Base-by-base conservation (phyloP, 2,113 vertebrate genomes). In the Misgurnus mizolepis region DNA sequence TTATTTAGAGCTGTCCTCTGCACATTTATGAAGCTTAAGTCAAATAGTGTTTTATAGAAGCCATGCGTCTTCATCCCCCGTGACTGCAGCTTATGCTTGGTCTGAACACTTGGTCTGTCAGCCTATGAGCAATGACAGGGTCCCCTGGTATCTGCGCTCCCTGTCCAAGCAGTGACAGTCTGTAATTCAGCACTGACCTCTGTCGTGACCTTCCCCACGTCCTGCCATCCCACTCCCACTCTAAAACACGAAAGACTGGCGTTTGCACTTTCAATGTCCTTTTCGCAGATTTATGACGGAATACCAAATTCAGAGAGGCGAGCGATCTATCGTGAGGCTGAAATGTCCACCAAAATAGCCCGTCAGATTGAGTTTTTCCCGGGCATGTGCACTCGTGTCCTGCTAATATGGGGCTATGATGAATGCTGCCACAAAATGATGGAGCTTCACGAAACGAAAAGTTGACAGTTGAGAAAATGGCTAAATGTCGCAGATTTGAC, bases 391-490 rank as follows among this genome's bases (percentile, higher is more conserved):
- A 73, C 77, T 66, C 14, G 56, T 67, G 70, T 70, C 79, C 76
- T 64, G 71, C 45, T 73, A 67, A 58, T 73, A 62, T 34, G 69
- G 18, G 76, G 34, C 72, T 40, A 50, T 79, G 79, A 81, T 78
- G 64, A 83, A 85, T 81, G 72, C 75, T 62, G n/a, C 47, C 50
- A 65, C 5, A 56, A 76, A 34, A 84, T 81, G 83, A 85, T 87
- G 66, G 84, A 88, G 87, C 76, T 73, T 45, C 79, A 69, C 81
- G 80, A 86, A 80, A 84, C 81, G 83, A 85, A 1, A 75, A 67
- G 82, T 78, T 93, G 92, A 92, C 93, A 93, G 91, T 87, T 90
- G 85, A 91, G 91, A 92, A 92, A 93, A 92, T 91, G 90, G 88
- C 89, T 90, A 81, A 88, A 85, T 91, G 89, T 89, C 91, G 86